Evolutionary conservation across 2,797 vertebrate species (phyloP).

Genomic region (Urophycis tenuis): DNA sequence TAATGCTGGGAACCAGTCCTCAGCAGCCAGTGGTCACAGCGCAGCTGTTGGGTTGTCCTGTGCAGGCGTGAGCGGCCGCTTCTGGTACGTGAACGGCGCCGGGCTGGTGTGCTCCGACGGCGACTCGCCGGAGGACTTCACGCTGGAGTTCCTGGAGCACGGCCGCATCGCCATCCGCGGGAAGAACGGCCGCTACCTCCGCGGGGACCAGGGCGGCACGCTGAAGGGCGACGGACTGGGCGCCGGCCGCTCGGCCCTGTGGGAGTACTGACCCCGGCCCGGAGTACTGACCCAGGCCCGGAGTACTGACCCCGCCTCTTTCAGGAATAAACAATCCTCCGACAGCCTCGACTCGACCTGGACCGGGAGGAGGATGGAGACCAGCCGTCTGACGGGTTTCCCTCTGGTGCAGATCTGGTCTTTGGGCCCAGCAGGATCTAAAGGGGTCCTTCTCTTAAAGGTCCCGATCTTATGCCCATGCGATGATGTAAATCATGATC

Average conservation of each 20-base stretch:
- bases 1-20: neutral
- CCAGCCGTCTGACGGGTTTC: neutral
- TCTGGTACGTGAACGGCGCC: slow-evolving; percentile 86
- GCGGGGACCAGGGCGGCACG: slow-evolving; percentile 85
- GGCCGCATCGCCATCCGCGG: slow-evolving; percentile 85
- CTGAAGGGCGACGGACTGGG: slow-evolving; percentile 81
- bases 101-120: slow-evolving; percentile 87
- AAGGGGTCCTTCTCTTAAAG: neutral
- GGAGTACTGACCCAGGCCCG: neutral
- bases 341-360: neutral
- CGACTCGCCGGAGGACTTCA: slow-evolving; percentile 84
- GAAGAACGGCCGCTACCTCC: slow-evolving; percentile 83
- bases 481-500: neutral
- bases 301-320: neutral
- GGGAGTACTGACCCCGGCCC: slow-evolving; percentile 82
- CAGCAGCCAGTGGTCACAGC: neutral
- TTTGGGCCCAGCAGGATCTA: neutral
- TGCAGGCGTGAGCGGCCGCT: slow-evolving; percentile 78
- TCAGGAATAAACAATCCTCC: neutral
- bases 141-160: slow-evolving; percentile 83
- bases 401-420: neutral
- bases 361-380: neutral
- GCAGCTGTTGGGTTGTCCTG: neutral
- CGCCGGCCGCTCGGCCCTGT: slow-evolving; percentile 76
- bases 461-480: neutral